Base-by-base conservation (phyloP, 2,888 invertebrate species). In the Rhorus exstirpatorius region DNA sequence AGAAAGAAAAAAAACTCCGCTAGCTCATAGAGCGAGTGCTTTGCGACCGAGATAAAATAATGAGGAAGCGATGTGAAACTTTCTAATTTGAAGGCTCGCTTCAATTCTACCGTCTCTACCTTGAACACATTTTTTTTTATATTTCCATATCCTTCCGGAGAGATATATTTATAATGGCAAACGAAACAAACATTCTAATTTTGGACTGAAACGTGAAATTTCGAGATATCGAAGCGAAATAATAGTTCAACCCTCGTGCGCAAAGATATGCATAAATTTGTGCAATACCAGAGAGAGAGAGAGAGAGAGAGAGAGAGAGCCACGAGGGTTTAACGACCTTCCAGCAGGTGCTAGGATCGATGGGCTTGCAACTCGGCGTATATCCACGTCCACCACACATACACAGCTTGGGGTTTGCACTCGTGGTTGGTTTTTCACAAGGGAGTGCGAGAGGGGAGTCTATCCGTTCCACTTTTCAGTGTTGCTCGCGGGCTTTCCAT, bases 321-420 rank as follows among this genome's bases (percentile, higher is more conserved):
- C 72, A 85, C 83, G 86, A 86, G 87, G 85, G 90, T 89, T 87
- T 90, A 90, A 90, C 87, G 90, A 90, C 90, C 90, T 87, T 86
- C 86, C 83, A 81, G 80, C 79, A 85, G 86, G 88, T 86, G 88
- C 87, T 87, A 87, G 86, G 90, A 90, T 90, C 90, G 90, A 90
- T 90, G 90, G 85, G 89, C 87, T 88, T 86, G 80, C 65, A 83
- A 86, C 85, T 85, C 85, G 58, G 83, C 17, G 79, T 84, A 86
- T 87, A 86, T 87, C 87, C 87, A 88, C 89, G 86, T 86, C 86
- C 21, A 8, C 87, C 87, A 88, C 89, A 85, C 86, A 86, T 14
- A 8, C 46, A 38, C 80, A 80, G 83, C 21, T 81, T 79, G 79
- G 76, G 68, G 60, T 41, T 71, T 70, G 46, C 55, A 67, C 68